These are phyloP conservation scores for Troilus luridus DNA, from an alignment of 2,888 invertebrate genomes.

Conservation along the genomic window DNA sequence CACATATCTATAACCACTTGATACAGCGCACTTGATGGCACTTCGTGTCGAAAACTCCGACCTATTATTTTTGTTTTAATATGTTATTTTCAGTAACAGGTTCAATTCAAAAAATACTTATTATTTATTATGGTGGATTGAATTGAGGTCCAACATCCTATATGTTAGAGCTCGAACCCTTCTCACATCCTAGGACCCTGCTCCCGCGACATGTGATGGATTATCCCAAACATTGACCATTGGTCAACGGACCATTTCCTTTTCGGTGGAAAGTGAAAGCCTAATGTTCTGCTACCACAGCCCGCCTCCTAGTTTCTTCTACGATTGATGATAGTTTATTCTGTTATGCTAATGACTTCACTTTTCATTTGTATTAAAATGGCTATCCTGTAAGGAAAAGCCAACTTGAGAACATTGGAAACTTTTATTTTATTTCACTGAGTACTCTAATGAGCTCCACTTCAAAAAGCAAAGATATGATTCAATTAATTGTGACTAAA, in stretches of 20 bases:
- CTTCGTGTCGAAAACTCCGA: too few relatives aligned
- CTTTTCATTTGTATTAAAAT: neutral
- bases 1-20: too few relatives aligned
- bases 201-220: neutral
- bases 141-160: neutral
- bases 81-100: neutral
- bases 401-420: too few relatives aligned
- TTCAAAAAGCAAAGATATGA: too few relatives aligned
- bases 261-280: neutral
- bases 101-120: neutral
- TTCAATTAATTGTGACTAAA: too few relatives aligned
- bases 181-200: neutral
- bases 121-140: neutral
- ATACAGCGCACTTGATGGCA: too few relatives aligned
- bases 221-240: neutral
- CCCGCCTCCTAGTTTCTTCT: neutral
- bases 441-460: too few relatives aligned
- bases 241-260: neutral
- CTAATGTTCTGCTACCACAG: neutral
- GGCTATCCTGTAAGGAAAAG: too few relatives aligned
- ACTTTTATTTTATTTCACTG: too few relatives aligned
- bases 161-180: neutral
- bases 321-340: neutral
- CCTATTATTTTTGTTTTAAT: too few relatives aligned
- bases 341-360: neutral